Percentiles rank a stretch among this genome's conserved stretches.
phyloP scores from a whole-genome alignment of 1,140 invertebrate genomes.

The Trinorchestia longiramus region DNA sequence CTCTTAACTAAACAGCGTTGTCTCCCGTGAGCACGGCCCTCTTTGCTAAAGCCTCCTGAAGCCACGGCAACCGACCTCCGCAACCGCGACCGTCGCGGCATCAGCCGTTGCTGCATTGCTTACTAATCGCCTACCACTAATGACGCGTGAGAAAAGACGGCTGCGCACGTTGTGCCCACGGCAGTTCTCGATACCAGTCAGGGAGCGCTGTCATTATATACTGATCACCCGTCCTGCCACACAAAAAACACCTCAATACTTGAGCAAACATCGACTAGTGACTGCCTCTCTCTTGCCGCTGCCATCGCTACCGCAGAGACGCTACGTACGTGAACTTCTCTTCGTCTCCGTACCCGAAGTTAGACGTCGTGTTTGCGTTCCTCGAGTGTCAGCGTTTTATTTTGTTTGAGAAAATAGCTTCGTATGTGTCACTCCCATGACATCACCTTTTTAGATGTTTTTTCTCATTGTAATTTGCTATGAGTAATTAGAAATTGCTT shows the following conservation, averaged over 20 bases:
- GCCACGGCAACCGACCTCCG: not conserved
- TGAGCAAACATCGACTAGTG: not conserved
- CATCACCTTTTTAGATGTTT: not conserved
- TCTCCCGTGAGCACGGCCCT: not conserved
- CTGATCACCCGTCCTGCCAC: slow-evolving; percentile 10
- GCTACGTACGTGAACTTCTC: not conserved
- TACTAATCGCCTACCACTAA: slow-evolving; percentile 22
- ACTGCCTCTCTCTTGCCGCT: not conserved
- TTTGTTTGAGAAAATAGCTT: not conserved
- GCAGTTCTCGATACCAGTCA: slow-evolving; percentile 25
- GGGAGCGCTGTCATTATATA: slow-evolving; percentile 35
- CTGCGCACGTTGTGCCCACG: slow-evolving; percentile 43
- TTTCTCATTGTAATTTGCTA: not conserved
- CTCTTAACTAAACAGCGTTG: not conserved
- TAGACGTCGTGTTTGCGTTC: not conserved
- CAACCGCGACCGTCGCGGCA: not conserved
- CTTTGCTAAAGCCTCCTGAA: not conserved
- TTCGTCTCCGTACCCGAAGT: not conserved
- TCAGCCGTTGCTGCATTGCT: slow-evolving; percentile 4
- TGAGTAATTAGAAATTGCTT: not conserved
- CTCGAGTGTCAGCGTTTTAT: not conserved
- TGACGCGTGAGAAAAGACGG: slow-evolving; percentile 50
- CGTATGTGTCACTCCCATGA: not conserved
- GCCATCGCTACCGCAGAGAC: not conserved
- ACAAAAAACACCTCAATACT: slow-evolving; percentile 9